Percentiles rank a stretch among this genome's conserved stretches.
Evolutionary conservation across 2,888 invertebrate genomes (phyloP).

Genomic region (Chouioia cunea): DNA sequence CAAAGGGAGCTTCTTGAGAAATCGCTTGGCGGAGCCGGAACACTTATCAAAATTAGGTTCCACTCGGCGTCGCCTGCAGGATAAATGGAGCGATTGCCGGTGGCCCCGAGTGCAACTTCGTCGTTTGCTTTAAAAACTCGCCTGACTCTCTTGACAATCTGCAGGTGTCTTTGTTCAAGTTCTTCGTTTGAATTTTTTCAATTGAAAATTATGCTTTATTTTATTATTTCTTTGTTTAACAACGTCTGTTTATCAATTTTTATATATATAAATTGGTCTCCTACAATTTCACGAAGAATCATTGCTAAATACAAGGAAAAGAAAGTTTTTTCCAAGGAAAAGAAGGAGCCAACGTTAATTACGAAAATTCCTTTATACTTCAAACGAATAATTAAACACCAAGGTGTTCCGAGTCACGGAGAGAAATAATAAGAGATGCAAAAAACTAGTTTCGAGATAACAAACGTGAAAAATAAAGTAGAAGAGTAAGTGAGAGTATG

Average conservation of each 20-base stretch:
- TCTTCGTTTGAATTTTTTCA: no score
- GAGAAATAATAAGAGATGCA: constrained; percentile 33
- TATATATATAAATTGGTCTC: no score
- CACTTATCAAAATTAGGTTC: constrained; percentile 49
- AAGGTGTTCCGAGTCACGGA: neutral
- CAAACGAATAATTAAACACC: constrained; percentile 44
- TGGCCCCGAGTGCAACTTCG: neutral
- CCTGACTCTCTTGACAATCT: no score
- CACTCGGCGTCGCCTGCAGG: constrained; percentile 10
- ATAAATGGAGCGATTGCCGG: constrained; percentile 22
- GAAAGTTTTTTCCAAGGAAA: neutral
- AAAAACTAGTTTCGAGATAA: constrained; percentile 3
- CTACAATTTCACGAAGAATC: constrained; percentile 2
- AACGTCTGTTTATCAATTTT: no score
- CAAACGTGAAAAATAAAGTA: no score
- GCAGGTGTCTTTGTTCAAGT: no score
- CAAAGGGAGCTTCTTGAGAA: constrained; percentile 20
- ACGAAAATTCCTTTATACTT: constrained; percentile 21
- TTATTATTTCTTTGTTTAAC: no score
- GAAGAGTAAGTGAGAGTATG: no score
- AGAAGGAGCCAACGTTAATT: constrained; percentile 33
- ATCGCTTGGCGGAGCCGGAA: constrained; percentile 36
- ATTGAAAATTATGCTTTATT: no score
- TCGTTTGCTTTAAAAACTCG: neutral
- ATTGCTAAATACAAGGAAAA: neutral